phyloP scores from a whole-genome alignment of 2,113 vertebrate species.

The Octodon degus region DNA sequence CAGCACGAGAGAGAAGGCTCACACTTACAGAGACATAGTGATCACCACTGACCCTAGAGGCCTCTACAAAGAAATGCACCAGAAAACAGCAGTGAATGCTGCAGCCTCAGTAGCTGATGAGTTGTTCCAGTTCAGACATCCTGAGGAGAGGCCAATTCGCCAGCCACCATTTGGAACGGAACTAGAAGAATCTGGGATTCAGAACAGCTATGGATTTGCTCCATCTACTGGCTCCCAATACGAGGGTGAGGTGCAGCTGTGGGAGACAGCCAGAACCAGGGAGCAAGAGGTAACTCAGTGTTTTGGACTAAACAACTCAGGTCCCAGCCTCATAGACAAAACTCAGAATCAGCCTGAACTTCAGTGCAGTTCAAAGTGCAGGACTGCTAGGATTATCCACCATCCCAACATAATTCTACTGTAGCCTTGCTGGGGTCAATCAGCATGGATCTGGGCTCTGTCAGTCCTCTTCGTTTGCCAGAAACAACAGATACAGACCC shows the following conservation, averaged over 20 bases:
- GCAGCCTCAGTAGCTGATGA: neutral
- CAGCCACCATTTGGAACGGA: neutral
- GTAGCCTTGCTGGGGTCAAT: neutral
- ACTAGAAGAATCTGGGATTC: neutral
- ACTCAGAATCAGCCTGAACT: neutral
- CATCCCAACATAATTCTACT: neutral
- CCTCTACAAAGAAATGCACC: neutral
- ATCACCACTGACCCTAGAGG: neutral
- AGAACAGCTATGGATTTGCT: neutral
- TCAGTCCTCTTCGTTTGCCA: neutral
- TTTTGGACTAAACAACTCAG: neutral
- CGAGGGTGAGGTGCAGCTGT: neutral
- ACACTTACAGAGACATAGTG: neutral
- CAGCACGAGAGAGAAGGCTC: neutral
- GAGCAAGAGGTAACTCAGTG: neutral
- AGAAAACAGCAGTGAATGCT: neutral
- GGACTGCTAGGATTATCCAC: neutral
- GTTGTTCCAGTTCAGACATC: neutral
- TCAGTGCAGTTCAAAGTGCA: neutral
- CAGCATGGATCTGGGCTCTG: neutral
- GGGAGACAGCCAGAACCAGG: neutral
- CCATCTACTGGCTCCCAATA: neutral
- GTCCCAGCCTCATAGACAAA: neutral
- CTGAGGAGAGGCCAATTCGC: neutral
- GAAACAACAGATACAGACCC: neutral